These are phyloP conservation scores for Rhinichthys osculus DNA, from an alignment of 2,797 vertebrate genomes.

Conservation along the genomic window DNA sequence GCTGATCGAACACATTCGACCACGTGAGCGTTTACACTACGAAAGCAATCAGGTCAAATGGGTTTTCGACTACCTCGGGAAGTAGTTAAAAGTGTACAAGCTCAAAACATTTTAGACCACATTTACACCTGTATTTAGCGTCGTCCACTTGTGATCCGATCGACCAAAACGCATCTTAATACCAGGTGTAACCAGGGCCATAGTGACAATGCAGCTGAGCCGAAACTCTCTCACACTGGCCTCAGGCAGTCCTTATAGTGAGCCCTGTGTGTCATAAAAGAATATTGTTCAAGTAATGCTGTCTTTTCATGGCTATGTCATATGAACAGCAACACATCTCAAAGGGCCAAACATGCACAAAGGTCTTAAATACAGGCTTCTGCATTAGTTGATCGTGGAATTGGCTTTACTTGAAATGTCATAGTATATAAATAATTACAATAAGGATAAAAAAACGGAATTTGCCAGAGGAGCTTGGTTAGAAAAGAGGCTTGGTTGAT, in stretches of 20 bases:
- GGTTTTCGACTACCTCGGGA: too few relatives aligned
- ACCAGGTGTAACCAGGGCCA: not conserved
- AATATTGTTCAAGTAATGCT: not conserved
- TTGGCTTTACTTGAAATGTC: not conserved
- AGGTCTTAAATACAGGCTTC: not conserved
- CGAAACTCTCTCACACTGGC: not conserved
- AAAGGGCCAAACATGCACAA: not conserved
- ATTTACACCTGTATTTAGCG: too few relatives aligned
- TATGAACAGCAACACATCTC: not conserved
- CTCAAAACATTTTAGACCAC: too few relatives aligned
- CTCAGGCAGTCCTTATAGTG: not conserved
- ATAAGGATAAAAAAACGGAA: not conserved
- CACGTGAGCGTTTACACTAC: too few relatives aligned
- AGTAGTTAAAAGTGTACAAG: too few relatives aligned
- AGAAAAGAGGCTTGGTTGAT: conserved; percentile 12
- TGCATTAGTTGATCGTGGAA: not conserved
- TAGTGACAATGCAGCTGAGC: not conserved
- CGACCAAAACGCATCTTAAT: too few relatives aligned
- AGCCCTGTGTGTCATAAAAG: not conserved
- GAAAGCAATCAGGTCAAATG: too few relatives aligned
- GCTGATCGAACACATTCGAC: too few relatives aligned
- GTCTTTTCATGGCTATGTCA: conserved; percentile 4
- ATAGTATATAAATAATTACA: conserved; percentile 23
- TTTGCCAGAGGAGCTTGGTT: conserved; percentile 17
- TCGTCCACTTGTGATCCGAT: too few relatives aligned